Conservation (phyloP, 2,888 invertebrate species). For the Baccha elongata region DNA sequence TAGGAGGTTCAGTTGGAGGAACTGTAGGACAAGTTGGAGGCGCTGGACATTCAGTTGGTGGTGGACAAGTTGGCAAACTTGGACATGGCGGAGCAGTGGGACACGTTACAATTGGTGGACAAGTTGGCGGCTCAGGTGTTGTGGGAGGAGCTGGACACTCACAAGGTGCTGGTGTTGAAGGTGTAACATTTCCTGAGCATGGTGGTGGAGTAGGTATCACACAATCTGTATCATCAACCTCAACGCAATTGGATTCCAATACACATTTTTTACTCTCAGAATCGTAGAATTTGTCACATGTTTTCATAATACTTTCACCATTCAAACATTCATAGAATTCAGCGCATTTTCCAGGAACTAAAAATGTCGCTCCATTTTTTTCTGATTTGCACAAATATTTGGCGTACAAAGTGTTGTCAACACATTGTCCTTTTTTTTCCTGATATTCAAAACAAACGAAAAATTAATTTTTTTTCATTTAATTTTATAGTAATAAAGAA, state of each 20-base stretch:
- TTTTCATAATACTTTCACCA: conserved; percentile 68
- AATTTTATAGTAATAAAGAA: neutral
- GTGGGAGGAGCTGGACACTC: neutral
- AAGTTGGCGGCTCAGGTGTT: conserved; percentile 2
- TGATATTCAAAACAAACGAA: neutral
- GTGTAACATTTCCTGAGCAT: conserved; percentile 31
- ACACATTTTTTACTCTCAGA: conserved; percentile 75
- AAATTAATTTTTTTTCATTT: neutral
- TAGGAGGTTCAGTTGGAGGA: neutral
- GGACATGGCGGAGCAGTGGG: neutral
- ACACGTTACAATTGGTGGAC: conserved; percentile 2
- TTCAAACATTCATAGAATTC: conserved; percentile 78
- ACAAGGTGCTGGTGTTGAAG: conserved; percentile 24
- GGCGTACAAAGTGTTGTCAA: conserved; percentile 76
- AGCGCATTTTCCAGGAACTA: conserved; percentile 80
- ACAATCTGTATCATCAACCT: conserved; percentile 64
- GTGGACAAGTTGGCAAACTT: neutral
- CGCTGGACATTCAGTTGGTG: neutral
- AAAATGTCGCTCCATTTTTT: conserved; percentile 76
- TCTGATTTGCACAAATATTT: conserved; percentile 76
- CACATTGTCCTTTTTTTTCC: conserved; percentile 32
- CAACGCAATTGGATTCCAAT: conserved; percentile 76
- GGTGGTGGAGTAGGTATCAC: conserved; percentile 47
- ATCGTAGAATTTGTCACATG: conserved; percentile 77
- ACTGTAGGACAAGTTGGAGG: neutral